Evolutionary conservation across 2,888 invertebrate genomes (phyloP).

Genomic region (Urechis unicinctus): DNA sequence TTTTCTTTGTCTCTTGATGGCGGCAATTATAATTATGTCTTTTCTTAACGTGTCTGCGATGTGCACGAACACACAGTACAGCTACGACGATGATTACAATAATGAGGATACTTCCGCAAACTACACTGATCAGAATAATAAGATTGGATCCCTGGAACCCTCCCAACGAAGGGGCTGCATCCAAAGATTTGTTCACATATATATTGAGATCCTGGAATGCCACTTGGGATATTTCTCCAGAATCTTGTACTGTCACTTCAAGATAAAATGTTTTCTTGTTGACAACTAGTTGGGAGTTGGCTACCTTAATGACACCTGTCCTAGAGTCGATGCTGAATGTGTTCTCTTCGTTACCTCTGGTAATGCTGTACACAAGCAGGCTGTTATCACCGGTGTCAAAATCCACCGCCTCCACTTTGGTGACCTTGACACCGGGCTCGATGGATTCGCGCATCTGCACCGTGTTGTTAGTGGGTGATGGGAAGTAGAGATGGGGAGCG

Average conservation of each 20-base stretch:
- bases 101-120: background rate
- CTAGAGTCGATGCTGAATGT: background rate
- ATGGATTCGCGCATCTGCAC: conserved; percentile 22
- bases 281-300: background rate
- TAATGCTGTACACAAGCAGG: background rate
- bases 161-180: background rate
- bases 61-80: background rate
- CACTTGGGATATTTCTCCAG: background rate
- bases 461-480: conserved; percentile 12
- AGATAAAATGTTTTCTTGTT: background rate
- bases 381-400: conserved; percentile 25
- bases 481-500: conserved; percentile 21
- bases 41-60: background rate
- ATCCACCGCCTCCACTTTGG: conserved; percentile 25
- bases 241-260: background rate
- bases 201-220: background rate
- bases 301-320: background rate
- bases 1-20: background rate
- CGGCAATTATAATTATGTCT: background rate
- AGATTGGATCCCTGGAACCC: background rate
- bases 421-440: conserved; percentile 20
- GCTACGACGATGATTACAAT: background rate
- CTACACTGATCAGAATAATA: background rate
- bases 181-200: background rate
- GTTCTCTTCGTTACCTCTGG: background rate